These are phyloP conservation scores for Plusia festucae DNA, from an alignment of 2,888 invertebrate species.

Conservation along the genomic window DNA sequence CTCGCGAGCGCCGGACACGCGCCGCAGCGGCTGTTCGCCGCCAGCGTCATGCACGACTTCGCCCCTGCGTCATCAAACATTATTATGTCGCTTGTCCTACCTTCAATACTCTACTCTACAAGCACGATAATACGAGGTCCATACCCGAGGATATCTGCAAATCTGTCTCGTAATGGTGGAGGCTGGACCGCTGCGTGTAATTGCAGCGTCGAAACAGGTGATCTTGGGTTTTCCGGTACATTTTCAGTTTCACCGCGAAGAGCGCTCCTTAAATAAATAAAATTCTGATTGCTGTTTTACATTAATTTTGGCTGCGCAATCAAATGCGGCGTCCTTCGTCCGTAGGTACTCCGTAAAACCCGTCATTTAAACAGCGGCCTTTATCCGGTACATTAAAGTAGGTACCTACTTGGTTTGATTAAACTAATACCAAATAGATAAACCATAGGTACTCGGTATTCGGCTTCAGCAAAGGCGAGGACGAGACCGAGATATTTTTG, in stretches of 20 bases:
- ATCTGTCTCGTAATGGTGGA: constrained; percentile 88
- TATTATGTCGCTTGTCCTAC: not conserved
- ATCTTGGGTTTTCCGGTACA: constrained; percentile 38
- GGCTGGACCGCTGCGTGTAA: constrained; percentile 38
- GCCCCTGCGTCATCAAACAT: constrained; percentile 71
- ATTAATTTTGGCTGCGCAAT: no score
- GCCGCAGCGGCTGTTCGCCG: constrained; percentile 59
- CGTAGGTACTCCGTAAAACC: no score
- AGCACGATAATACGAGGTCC: constrained; percentile 22
- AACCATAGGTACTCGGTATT: no score
- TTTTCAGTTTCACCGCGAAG: constrained; percentile 52
- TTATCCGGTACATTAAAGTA: no score
- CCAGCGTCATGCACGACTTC: constrained; percentile 75
- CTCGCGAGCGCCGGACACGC: constrained; percentile 57
- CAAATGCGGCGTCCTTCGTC: no score
- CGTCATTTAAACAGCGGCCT: no score
- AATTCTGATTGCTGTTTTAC: no score
- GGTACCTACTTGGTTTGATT: no score
- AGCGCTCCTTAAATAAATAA: constrained; percentile 60
- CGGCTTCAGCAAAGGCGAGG: no score
- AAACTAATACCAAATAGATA: no score
- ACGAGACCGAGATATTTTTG: no score
- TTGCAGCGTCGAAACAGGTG: constrained; percentile 42
- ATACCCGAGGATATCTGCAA: constrained; percentile 93
- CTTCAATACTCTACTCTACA: not conserved